A percentile compares a stretch with the other conserved stretches of the same genome.
Evolutionary conservation across 2,888 invertebrate species (phyloP).

Genomic region (Bellardia bayeri): DNA sequence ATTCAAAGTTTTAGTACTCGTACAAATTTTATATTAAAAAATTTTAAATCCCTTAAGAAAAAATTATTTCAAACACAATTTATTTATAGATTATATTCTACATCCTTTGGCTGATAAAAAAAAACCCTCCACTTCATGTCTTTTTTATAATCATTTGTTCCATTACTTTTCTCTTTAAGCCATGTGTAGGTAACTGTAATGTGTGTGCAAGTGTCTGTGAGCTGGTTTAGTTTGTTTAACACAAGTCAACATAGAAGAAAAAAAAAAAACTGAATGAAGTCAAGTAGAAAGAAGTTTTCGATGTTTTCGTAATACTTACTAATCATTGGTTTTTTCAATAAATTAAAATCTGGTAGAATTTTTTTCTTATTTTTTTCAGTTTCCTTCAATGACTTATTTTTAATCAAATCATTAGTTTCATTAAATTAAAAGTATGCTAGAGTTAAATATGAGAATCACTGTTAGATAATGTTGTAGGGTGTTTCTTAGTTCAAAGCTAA

Average conservation of each 20-base stretch:
- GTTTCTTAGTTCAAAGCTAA: too few species aligned
- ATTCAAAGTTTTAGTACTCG: too few species aligned
- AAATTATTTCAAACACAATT: not conserved
- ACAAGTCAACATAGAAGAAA: not conserved
- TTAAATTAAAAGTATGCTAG: not conserved
- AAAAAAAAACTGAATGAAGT: conserved; percentile 2
- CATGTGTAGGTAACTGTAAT: not conserved
- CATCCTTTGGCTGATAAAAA: not conserved
- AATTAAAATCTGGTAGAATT: not conserved
- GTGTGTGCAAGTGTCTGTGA: not conserved
- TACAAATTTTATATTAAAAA: not conserved
- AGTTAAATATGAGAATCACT: not conserved
- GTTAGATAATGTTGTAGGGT: not conserved
- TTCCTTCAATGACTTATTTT: not conserved
- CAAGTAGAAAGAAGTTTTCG: conserved; percentile 25
- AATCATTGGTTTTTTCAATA: not conserved
- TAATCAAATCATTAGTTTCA: conserved; percentile 1
- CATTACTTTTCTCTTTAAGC: not conserved
- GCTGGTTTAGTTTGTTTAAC: not conserved
- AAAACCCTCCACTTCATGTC: not conserved
- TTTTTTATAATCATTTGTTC: not conserved
- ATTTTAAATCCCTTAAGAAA: not conserved
- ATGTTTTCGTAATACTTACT: conserved; percentile 12
- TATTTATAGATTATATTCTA: not conserved
- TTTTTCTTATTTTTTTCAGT: not conserved